Conservation (phyloP, 2,113 vertebrate species). For the Oceanodroma tethys region DNA sequence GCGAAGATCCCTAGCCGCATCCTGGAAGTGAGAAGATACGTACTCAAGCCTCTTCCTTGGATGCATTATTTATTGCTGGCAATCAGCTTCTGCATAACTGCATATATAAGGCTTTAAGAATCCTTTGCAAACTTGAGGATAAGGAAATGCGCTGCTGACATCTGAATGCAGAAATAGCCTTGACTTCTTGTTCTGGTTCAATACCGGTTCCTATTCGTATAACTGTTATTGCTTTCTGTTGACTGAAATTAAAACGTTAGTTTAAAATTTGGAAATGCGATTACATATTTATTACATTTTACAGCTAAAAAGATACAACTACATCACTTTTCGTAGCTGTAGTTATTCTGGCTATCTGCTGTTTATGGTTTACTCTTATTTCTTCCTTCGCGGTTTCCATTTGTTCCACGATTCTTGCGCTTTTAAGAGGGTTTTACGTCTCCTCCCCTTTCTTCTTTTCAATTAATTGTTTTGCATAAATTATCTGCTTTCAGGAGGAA, state of each 20-base stretch:
- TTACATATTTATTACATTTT: background rate
- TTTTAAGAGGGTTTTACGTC: background rate
- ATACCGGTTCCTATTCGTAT: background rate
- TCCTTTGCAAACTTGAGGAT: slow-evolving; percentile 46
- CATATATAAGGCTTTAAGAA: slow-evolving; percentile 18
- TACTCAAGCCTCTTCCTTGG: slow-evolving; percentile 17
- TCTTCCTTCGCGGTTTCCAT: background rate
- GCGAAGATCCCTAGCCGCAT: slow-evolving; percentile 50
- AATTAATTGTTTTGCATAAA: background rate
- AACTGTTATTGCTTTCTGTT: background rate
- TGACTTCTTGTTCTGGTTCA: background rate
- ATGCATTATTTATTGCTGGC: slow-evolving; percentile 42
- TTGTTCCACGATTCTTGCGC: background rate
- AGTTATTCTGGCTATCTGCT: background rate
- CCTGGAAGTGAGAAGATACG: slow-evolving; percentile 57
- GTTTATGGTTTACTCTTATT: background rate
- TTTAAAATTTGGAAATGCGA: background rate
- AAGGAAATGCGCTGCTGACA: background rate
- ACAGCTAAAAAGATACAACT: background rate
- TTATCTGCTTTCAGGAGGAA: background rate
- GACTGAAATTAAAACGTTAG: background rate
- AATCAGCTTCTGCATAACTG: slow-evolving; percentile 27
- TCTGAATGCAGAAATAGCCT: slow-evolving; percentile 14
- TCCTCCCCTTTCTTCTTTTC: background rate
- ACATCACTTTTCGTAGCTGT: background rate